Evolutionary conservation across 2,113 vertebrate genomes (phyloP).

Genomic region (Ammospiza caudacuta): DNA sequence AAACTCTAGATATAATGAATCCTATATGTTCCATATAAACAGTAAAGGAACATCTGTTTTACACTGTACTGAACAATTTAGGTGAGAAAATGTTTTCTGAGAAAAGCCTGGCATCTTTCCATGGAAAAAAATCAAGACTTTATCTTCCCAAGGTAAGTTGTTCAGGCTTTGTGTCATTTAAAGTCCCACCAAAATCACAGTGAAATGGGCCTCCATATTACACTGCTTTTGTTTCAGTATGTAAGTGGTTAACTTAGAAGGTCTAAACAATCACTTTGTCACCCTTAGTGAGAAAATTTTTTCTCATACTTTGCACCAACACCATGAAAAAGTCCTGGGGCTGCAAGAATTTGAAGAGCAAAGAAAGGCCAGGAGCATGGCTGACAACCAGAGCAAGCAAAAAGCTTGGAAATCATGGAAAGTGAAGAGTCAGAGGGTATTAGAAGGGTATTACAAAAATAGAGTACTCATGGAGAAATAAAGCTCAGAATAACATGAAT

Average conservation of each 20-base stretch:
- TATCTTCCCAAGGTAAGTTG: background rate
- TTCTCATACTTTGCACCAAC: background rate
- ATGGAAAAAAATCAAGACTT: background rate
- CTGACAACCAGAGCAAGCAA: background rate
- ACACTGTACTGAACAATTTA: background rate
- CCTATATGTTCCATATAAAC: constrained; percentile 8
- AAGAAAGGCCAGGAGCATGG: background rate
- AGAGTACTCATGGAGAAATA: background rate
- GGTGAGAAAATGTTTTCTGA: background rate
- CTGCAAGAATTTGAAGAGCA: background rate
- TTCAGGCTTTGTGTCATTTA: background rate
- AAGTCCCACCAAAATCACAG: background rate
- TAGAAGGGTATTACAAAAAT: background rate
- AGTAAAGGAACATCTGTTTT: constrained; percentile 12
- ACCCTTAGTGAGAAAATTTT: background rate
- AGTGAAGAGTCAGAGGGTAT: background rate
- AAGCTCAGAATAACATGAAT: background rate
- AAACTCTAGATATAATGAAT: constrained; percentile 35
- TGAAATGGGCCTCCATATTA: background rate
- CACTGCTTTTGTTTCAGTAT: background rate
- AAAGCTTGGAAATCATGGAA: background rate
- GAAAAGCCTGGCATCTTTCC: background rate
- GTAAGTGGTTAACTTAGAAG: background rate
- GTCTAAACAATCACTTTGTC: background rate
- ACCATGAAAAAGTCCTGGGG: background rate